Evolutionary conservation across 2,113 vertebrate genomes (phyloP).

Genomic region (Pyxicephalus adspersus): DNA sequence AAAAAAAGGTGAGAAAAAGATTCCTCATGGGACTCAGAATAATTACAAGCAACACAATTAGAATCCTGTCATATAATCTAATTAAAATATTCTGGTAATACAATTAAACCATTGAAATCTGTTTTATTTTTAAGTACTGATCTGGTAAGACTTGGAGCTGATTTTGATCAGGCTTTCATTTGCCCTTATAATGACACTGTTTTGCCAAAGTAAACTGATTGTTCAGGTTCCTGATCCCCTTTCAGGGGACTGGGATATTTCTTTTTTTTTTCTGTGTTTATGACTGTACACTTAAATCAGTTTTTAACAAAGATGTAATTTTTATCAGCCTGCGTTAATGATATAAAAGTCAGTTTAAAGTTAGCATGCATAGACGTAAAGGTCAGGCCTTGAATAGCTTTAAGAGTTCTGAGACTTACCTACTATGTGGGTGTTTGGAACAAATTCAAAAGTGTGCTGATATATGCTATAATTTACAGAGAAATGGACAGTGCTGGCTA

Average conservation of each 20-base stretch:
- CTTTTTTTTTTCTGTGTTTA: neutral
- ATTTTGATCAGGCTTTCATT: conserved; percentile 30
- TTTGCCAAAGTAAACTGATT: neutral
- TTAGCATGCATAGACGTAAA: too few relatives aligned
- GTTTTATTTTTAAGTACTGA: conserved; percentile 44
- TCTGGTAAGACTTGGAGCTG: conserved; percentile 18
- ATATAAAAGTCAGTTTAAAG: too few relatives aligned
- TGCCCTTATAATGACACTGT: neutral
- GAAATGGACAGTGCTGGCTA: too few relatives aligned
- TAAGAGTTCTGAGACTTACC: too few relatives aligned
- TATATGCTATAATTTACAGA: too few relatives aligned
- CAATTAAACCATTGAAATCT: conserved; percentile 55
- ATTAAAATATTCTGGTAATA: conserved; percentile 58
- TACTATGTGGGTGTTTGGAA: too few relatives aligned
- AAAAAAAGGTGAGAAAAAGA: conserved; percentile 54
- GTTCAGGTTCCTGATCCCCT: neutral
- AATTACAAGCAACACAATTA: conserved; percentile 58
- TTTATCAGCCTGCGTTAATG: too few relatives aligned
- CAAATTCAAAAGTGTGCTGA: too few relatives aligned
- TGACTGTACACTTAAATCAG: too few relatives aligned
- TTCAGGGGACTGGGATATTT: neutral
- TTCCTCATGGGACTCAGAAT: conserved; percentile 52
- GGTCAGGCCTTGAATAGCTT: too few relatives aligned
- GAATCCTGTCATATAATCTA: conserved; percentile 59
- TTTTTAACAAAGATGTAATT: too few relatives aligned